phyloP scores from a whole-genome alignment of 2,888 invertebrate species.

The Polydrusus tereticollis region DNA sequence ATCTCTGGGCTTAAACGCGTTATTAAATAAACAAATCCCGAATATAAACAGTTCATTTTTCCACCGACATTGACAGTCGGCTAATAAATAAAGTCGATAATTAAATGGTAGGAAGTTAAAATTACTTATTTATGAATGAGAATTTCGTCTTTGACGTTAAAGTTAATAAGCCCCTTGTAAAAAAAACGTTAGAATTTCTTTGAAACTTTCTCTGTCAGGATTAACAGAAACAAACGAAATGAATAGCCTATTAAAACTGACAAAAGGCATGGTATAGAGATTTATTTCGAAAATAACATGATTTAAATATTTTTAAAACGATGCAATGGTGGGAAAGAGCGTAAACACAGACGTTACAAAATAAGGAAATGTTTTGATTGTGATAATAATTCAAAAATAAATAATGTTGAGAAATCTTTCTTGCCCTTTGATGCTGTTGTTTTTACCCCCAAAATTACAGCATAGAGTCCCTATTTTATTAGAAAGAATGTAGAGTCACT shows the following conservation, averaged over 20 bases:
- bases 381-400: too few relatives aligned
- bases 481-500: too few relatives aligned
- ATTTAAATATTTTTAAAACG: conserved; percentile 2
- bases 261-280: conserved; percentile 14
- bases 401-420: too few relatives aligned
- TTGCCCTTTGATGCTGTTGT: too few relatives aligned
- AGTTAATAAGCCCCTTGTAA: conserved; percentile 36
- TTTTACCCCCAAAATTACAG: too few relatives aligned
- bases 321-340: neutral
- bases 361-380: neutral
- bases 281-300: conserved; percentile 15
- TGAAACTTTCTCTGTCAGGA: conserved; percentile 40
- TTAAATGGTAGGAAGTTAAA: conserved; percentile 45
- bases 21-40: conserved; percentile 45
- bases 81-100: conserved; percentile 42
- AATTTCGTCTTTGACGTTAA: conserved; percentile 28
- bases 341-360: neutral
- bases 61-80: conserved; percentile 26
- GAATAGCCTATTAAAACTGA: conserved; percentile 42
- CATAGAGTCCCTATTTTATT: too few relatives aligned
- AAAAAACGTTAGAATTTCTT: conserved; percentile 39
- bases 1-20: conserved; percentile 40
- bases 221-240: conserved; percentile 28
- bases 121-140: conserved; percentile 44
- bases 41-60: conserved; percentile 47